phyloP scores from a whole-genome alignment of 1,140 invertebrate genomes.

The Brachionus paranguensis region DNA sequence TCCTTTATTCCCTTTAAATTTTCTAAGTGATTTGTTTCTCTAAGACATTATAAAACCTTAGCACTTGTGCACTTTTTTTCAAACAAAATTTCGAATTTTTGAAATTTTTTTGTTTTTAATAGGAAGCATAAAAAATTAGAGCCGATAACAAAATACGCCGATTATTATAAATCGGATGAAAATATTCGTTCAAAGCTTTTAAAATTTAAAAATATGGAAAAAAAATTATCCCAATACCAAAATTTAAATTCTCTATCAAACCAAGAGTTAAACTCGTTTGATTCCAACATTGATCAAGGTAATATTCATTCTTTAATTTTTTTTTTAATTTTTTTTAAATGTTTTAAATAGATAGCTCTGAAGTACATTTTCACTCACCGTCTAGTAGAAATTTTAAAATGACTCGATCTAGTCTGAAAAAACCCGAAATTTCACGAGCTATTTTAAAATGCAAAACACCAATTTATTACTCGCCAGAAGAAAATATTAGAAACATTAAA shows the following conservation, averaged over 20 bases:
- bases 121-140: neutral
- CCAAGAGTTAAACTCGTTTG: neutral
- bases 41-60: neutral
- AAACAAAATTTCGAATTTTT: neutral
- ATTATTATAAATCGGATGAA: conserved; percentile 1
- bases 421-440: neutral
- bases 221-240: neutral
- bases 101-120: neutral
- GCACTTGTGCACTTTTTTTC: neutral
- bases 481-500: neutral
- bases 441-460: conserved; percentile 7
- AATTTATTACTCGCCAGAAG: conserved; percentile 17
- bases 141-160: neutral
- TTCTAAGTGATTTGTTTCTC: neutral
- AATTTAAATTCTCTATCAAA: neutral
- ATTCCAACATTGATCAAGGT: neutral
- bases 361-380: neutral
- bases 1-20: neutral
- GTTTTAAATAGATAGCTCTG: neutral
- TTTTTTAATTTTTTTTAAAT: neutral
- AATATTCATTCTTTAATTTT: neutral
- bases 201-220: neutral
- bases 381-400: neutral
- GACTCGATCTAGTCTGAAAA: neutral
- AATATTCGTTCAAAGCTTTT: conserved; percentile 7